Base-by-base conservation (phyloP, 1,140 invertebrate species). In the Adelges cooleyi region DNA sequence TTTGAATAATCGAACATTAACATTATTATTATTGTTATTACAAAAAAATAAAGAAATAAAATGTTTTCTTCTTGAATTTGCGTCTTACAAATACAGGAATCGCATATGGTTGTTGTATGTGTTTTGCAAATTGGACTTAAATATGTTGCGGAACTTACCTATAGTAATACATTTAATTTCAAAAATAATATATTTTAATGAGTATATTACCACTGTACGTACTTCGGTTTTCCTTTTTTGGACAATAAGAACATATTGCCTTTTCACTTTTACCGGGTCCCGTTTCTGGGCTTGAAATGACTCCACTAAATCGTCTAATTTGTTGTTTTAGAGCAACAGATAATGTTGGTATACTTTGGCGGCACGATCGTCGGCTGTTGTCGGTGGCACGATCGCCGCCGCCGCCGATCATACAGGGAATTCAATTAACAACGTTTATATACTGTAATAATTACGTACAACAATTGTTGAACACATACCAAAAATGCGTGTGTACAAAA, bases 161-260 rank as follows among this genome's bases (percentile, higher is more conserved):
- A 36, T 36, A 36, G 13, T 36, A 36, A 13, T 36, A 8, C 13
- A 36, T 36, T 8, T 36, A 36, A 36, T 36, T 36, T 8, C 13
- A 36, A 36, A 36, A 8, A 36, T 36, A 36, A 23, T 23, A 23
- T 49, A 23, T 49, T 49, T 49, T 49, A 49, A 49, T 49, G 13
- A 49, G 22, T 49, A 49, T 49, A 50, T 50, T 50, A 50, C 48
- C 27, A 33, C 25, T 48, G 48, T 65, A 33, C 51, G n/a, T n/a
- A n/a, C n/a, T 56, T 36, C 25, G 42, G 20, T 65, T 65, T 65
- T 65, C 23, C 62, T 51, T 65, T 29, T 65, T 65, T 40, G 46
- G 62, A 44, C 62, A 65, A 48, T 46, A 50, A 49, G 38, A 18
- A 48, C 62, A 65, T 29, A 52, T 65, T 49, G 44, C 49, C 22